Conservation (phyloP, 2,888 invertebrate genomes). For the Lobophora halterata region DNA sequence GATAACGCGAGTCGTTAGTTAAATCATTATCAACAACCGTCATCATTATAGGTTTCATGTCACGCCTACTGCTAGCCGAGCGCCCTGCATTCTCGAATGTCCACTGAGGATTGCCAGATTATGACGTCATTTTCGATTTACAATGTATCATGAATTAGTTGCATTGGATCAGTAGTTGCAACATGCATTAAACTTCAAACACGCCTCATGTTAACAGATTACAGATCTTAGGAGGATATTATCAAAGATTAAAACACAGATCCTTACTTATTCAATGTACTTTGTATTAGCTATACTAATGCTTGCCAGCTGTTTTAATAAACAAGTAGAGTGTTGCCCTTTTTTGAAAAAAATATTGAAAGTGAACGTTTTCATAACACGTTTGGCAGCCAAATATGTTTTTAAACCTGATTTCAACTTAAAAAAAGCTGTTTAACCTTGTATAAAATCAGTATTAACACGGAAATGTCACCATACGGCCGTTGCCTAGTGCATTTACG, state of each 20-base stretch:
- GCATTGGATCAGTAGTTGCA: too few relatives aligned
- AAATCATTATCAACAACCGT: slow-evolving; percentile 37
- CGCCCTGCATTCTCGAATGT: slow-evolving; percentile 21
- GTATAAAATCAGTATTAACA: slow-evolving; percentile 22
- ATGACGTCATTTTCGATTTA: slow-evolving; percentile 37
- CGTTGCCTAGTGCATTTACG: slow-evolving; percentile 26
- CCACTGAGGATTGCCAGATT: slow-evolving; percentile 30
- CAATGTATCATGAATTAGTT: slow-evolving; percentile 35
- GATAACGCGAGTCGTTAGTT: slow-evolving; percentile 35
- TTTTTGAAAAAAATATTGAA: slow-evolving; percentile 15
- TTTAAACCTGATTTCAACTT: slow-evolving; percentile 25
- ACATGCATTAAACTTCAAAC: too few relatives aligned
- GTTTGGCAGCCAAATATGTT: slow-evolving; percentile 15
- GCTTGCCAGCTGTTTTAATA: slow-evolving; percentile 10
- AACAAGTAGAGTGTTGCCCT: slow-evolving; percentile 9
- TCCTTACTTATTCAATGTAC: slow-evolving; percentile 33
- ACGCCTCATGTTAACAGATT: slow-evolving; percentile 37
- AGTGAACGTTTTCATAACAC: slow-evolving; percentile 20
- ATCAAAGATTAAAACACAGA: slow-evolving; percentile 26
- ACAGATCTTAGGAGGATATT: too few relatives aligned
- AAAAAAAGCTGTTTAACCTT: slow-evolving; percentile 19
- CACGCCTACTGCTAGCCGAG: slow-evolving; percentile 20
- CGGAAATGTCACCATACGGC: slow-evolving; percentile 37
- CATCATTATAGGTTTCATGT: slow-evolving; percentile 29
- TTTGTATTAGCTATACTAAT: slow-evolving; percentile 19